A percentile compares a stretch with the other conserved stretches of the same genome.
Evolutionary conservation across 1,140 invertebrate genomes (phyloP).

Genomic region (Cydia amplana): DNA sequence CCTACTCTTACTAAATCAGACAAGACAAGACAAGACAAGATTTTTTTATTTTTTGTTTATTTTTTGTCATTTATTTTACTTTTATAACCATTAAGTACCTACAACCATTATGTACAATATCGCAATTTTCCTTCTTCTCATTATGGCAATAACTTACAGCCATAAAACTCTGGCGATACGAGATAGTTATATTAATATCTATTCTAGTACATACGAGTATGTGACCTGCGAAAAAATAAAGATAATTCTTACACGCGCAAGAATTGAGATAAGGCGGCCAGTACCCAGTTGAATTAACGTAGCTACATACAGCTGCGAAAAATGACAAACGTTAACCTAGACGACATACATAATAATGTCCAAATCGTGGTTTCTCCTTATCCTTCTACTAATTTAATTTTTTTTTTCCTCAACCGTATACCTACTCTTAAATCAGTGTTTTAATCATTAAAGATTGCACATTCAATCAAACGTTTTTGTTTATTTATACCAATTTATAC

Average conservation of each 20-base stretch:
- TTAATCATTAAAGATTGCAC: no score
- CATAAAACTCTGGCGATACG: conserved; percentile 17
- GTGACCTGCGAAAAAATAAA: conserved; percentile 13
- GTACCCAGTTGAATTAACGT: conserved; percentile 21
- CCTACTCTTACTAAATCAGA: no score
- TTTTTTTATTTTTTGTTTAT: no score
- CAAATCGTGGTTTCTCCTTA: neutral
- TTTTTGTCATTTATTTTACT: no score
- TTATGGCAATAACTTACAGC: neutral
- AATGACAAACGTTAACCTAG: neutral
- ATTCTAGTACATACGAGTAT: neutral
- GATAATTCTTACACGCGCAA: conserved; percentile 20
- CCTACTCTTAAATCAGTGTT: no score
- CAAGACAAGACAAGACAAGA: no score
- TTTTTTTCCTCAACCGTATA: no score
- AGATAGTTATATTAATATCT: neutral
- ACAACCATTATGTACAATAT: neutral
- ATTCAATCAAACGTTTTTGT: no score
- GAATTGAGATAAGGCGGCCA: conserved; percentile 19
- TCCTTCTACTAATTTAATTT: no score
- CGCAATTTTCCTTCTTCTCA: neutral
- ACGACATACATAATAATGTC: neutral
- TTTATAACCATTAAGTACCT: no score
- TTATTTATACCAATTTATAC: no score
- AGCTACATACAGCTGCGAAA: neutral